A percentile compares a stretch with the other conserved stretches of the same genome.
Evolutionary conservation across 2,797 vertebrate genomes (phyloP).

Genomic region (Tangara arthus): DNA sequence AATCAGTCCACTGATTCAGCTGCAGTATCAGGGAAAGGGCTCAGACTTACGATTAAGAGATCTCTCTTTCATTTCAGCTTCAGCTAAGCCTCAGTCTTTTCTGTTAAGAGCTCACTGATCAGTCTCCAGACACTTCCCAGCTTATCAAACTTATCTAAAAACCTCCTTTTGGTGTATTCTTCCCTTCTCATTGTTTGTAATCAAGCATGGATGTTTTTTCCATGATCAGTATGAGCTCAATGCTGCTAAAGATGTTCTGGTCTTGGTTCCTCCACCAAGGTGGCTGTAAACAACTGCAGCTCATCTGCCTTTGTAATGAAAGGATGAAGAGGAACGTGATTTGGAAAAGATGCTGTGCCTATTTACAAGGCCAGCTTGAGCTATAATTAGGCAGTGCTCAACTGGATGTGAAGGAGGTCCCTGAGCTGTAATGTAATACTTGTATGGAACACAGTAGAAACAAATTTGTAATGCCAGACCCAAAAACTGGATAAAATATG

Average conservation of each 20-base stretch:
- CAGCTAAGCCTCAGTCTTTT: neutral
- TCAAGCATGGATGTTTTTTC: neutral
- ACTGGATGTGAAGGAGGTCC: neutral
- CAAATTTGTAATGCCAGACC: neutral
- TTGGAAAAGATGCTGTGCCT: neutral
- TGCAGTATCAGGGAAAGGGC: neutral
- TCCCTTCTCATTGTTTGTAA: neutral
- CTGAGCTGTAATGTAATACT: constrained; percentile 13
- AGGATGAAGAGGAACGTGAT: neutral
- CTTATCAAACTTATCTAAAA: neutral
- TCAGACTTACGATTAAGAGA: neutral
- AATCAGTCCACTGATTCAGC: neutral
- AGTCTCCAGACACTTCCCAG: neutral
- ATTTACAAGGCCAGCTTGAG: neutral
- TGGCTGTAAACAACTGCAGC: neutral
- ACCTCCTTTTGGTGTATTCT: neutral
- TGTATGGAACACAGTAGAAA: neutral
- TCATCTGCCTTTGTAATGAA: neutral
- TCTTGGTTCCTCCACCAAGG: neutral
- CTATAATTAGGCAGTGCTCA: constrained; percentile 24
- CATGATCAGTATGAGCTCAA: neutral
- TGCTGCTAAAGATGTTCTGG: neutral
- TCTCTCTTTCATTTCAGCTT: neutral
- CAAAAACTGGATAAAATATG: neutral
- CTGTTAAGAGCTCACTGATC: neutral